These are phyloP conservation scores for Haliclystus octoradiatus DNA, from an alignment of 30 jellyfish, hydroid and myxozoan species.

Conservation along the genomic window DNA sequence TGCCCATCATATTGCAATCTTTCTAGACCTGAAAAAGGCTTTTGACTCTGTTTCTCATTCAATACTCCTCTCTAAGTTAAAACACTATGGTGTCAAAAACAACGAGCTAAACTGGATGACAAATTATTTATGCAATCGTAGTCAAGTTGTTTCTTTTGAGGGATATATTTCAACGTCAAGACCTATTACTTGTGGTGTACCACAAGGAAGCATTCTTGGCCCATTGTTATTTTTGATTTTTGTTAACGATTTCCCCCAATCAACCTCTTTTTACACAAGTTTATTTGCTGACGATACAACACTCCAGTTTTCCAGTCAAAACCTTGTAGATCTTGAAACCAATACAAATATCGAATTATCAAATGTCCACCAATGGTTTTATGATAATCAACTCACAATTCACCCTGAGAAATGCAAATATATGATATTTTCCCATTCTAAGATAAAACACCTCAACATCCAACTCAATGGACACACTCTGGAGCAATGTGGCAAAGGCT, in stretches of 20 bases:
- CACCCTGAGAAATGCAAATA: too few species aligned
- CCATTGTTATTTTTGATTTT: background rate
- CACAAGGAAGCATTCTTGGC: background rate
- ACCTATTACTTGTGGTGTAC: background rate
- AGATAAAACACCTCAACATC: too few species aligned
- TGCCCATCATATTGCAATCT: background rate
- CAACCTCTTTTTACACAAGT: background rate
- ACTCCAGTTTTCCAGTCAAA: background rate
- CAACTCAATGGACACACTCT: too few species aligned
- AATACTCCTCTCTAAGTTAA: background rate
- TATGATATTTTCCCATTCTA: too few species aligned
- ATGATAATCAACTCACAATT: too few species aligned
- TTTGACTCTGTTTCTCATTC: background rate
- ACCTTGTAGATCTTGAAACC: background rate
- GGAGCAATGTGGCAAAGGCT: too few species aligned
- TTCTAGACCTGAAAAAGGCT: background rate
- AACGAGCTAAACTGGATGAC: background rate
- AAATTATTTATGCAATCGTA: background rate
- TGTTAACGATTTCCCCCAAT: background rate
- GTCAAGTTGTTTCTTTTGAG: background rate
- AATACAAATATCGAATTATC: background rate
- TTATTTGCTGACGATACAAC: background rate
- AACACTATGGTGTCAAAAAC: background rate
- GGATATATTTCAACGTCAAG: background rate
- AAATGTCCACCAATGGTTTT: too few species aligned